Percentiles rank a stretch among this genome's conserved stretches.
phyloP scores from a whole-genome alignment of 2,888 invertebrate species.

The Bembecia ichneumoniformis region DNA sequence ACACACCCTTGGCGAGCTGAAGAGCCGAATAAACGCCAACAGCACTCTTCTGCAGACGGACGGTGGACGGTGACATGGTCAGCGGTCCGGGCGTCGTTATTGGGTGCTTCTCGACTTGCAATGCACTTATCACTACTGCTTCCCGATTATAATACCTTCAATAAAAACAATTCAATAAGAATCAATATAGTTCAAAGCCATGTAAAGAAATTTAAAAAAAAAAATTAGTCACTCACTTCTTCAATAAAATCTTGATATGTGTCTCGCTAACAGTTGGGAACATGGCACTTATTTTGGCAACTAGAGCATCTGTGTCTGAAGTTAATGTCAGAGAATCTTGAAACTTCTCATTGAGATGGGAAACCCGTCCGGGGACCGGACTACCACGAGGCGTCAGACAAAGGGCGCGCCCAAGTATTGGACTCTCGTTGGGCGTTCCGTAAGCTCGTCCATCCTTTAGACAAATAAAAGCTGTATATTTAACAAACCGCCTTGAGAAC shows the following conservation, averaged over 20 bases:
- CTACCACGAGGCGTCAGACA: constrained; percentile 64
- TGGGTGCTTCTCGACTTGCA: constrained; percentile 94
- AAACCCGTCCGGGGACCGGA: constrained; percentile 62
- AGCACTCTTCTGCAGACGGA: constrained; percentile 69
- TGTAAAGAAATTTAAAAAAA: neutral
- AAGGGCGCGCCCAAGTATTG: constrained; percentile 56
- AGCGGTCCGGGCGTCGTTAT: constrained; percentile 89
- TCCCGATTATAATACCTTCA: constrained; percentile 91
- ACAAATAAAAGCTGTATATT: neutral
- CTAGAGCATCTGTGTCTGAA: constrained; percentile 80
- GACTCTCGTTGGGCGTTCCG: constrained; percentile 56
- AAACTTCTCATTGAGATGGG: constrained; percentile 59
- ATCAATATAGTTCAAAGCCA: too few relatives aligned
- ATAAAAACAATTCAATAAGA: too few relatives aligned
- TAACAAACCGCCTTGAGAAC: too few relatives aligned
- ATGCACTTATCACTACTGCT: constrained; percentile 92
- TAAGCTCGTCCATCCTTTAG: constrained; percentile 40
- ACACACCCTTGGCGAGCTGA: constrained; percentile 63
- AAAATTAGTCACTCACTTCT: constrained; percentile 79
- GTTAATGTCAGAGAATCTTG: constrained; percentile 77
- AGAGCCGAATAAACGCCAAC: constrained; percentile 62
- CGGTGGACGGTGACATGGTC: constrained; percentile 77
- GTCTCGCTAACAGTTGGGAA: constrained; percentile 93
- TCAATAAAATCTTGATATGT: constrained; percentile 87
- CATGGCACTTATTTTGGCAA: constrained; percentile 86